These are phyloP conservation scores for Physocephala rufipes DNA, from an alignment of 2,888 invertebrate species.

Conservation along the genomic window DNA sequence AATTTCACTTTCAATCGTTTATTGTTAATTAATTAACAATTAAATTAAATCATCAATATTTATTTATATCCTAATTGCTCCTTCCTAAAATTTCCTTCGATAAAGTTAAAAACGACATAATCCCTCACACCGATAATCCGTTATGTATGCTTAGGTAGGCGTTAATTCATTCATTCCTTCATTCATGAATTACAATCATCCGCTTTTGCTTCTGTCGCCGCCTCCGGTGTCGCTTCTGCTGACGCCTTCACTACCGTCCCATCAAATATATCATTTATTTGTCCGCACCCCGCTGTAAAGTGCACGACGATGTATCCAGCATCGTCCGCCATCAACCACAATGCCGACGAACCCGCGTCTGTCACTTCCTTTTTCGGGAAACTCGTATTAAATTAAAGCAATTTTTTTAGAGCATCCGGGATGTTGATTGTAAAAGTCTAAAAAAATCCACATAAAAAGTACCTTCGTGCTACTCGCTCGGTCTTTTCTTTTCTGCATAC, in stretches of 20 bases:
- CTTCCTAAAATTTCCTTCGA: constrained; percentile 14
- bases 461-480: constrained; percentile 18
- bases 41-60: too few relatives aligned
- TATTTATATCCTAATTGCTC: too few relatives aligned
- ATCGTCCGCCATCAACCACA: constrained; percentile 31
- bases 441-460: constrained; percentile 20
- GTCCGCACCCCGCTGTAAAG: too few relatives aligned
- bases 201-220: constrained; percentile 40
- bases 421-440: constrained; percentile 29
- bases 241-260: too few relatives aligned
- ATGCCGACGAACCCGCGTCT: constrained; percentile 21
- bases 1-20: too few relatives aligned
- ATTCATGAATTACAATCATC: too few relatives aligned
- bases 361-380: constrained; percentile 35
- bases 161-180: constrained; percentile 12
- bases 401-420: constrained; percentile 33
- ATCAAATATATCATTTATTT: too few relatives aligned
- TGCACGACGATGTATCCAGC: too few relatives aligned
- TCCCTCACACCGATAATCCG: constrained; percentile 7
- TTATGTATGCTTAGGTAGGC: neutral
- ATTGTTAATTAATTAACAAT: too few relatives aligned
- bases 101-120: constrained; percentile 26
- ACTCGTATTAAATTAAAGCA: constrained; percentile 31
- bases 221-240: too few relatives aligned
- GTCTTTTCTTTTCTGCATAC: neutral